A percentile compares a stretch with the other conserved stretches of the same genome.
phyloP scores from a whole-genome alignment of 2,113 vertebrate species.

The Anhinga anhinga region DNA sequence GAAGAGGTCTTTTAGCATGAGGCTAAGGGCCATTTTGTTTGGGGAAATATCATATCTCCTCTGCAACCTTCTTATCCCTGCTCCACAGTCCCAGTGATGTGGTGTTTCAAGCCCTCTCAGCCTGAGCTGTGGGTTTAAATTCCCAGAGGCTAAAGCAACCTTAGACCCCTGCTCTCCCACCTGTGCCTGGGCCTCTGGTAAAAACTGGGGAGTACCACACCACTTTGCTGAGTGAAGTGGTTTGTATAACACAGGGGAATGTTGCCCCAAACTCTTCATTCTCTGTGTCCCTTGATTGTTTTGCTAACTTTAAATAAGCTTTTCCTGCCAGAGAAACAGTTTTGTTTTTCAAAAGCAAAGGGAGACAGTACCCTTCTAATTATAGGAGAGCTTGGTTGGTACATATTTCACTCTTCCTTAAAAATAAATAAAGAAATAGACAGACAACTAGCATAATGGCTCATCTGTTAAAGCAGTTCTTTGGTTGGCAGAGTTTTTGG shows the following conservation, averaged over 20 bases:
- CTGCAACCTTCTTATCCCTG: background rate
- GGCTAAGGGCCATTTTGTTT: background rate
- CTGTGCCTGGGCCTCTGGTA: background rate
- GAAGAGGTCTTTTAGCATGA: background rate
- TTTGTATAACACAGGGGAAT: background rate
- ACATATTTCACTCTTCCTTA: background rate
- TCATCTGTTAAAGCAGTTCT: background rate
- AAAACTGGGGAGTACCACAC: background rate
- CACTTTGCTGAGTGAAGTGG: background rate
- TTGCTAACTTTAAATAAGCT: background rate
- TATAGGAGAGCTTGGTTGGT: background rate
- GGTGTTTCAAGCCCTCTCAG: background rate
- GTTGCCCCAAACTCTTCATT: background rate
- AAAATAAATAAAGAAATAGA: background rate
- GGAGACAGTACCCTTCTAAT: background rate
- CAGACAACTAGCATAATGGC: background rate
- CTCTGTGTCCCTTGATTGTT: background rate
- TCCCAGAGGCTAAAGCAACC: background rate
- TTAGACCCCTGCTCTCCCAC: background rate
- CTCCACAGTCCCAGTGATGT: background rate
- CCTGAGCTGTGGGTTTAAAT: background rate
- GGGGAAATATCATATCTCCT: background rate
- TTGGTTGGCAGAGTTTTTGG: background rate
- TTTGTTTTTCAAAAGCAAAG: background rate
- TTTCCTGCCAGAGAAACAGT: background rate